Base-by-base conservation (phyloP, 2,888 invertebrate genomes). In the Amiota mariae region DNA sequence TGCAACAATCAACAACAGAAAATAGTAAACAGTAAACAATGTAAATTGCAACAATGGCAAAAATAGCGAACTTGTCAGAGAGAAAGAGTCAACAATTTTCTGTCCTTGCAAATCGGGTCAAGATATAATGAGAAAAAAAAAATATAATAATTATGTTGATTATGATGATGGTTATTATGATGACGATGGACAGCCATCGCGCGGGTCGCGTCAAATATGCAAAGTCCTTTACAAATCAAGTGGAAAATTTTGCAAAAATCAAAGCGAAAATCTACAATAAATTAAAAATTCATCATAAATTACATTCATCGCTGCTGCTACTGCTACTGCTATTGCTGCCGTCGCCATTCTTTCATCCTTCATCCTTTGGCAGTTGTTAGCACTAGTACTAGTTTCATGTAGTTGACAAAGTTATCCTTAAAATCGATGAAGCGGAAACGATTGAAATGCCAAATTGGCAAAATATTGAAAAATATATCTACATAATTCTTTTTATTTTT, bases 391-490 rank as follows among this genome's bases (percentile, higher is more conserved):
- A 24, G 24, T 24, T 2, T 3, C 24, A 36, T 36, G 36, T 36
- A 36, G 36, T 36, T 36, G 20, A 11, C 59, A 59, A 59, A 20
- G 59, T 20, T 20, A 20, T 59, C 15, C 36, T 36, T 36, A 36
- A 36, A 36, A 54, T 54, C 15, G 54, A 15, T 54, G 48, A 10
- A 66, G 51, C 49, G 61, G 61, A 68, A 63, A 18, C 20, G 49
- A 48, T 24, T 82, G 80, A 83, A 82, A 83, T 79, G 84, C 74
- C 78, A 84, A 85, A 83, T 83, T 85, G 82, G 79, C 81, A 83
- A 81, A 68, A 36, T 36, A 67, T 56, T 24, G 15, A 15, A 24
- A 46, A 54, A 72, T 47, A 70, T 11, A 59, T 59, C 8, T 63
- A 11, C n/a, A 18, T 20, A 20, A 18, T 20, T 18, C 15, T 2